A percentile compares a stretch with the other conserved stretches of the same genome.
phyloP scores from a whole-genome alignment of 1,140 invertebrate species.

The Macrotrachela quadricornifera region DNA sequence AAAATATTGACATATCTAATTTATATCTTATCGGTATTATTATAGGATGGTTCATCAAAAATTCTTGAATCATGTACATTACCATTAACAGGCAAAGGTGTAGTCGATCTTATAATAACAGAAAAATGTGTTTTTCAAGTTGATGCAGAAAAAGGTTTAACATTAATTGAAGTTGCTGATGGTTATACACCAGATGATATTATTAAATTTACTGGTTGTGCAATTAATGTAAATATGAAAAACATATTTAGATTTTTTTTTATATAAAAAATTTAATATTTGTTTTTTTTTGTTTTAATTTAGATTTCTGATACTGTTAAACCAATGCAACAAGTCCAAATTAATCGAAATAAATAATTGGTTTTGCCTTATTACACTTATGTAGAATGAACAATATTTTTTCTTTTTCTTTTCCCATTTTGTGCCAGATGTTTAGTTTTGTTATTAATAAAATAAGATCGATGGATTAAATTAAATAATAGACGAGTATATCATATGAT shows the following conservation, averaged over 20 bases:
- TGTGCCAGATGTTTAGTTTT: no score
- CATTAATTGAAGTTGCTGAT: slow-evolving; percentile 7
- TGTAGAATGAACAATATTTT: no score
- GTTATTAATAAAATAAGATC: no score
- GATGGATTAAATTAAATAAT: no score
- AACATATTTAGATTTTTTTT: background rate
- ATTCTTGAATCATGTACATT: slow-evolving; percentile 9
- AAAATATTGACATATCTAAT: background rate
- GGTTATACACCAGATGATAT: slow-evolving; percentile 1
- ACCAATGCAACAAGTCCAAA: slow-evolving; percentile 5
- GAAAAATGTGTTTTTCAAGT: slow-evolving; percentile 9
- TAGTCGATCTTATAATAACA: slow-evolving; percentile 9
- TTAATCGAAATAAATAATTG: no score
- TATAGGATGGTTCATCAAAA: slow-evolving; percentile 8
- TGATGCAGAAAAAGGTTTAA: slow-evolving; percentile 7
- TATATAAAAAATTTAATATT: slow-evolving; percentile 9
- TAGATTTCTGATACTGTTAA: slow-evolving; percentile 1
- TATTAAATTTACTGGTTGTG: slow-evolving; percentile 1
- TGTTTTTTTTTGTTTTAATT: slow-evolving; percentile 6
- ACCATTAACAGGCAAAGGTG: slow-evolving; percentile 9
- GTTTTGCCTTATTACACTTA: no score
- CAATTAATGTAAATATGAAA: slow-evolving; percentile 47
- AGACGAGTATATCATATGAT: no score
- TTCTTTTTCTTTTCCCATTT: no score
- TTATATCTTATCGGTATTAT: background rate